Conservation (phyloP, 2,888 invertebrate genomes). For the Hypomecis atomaria region DNA sequence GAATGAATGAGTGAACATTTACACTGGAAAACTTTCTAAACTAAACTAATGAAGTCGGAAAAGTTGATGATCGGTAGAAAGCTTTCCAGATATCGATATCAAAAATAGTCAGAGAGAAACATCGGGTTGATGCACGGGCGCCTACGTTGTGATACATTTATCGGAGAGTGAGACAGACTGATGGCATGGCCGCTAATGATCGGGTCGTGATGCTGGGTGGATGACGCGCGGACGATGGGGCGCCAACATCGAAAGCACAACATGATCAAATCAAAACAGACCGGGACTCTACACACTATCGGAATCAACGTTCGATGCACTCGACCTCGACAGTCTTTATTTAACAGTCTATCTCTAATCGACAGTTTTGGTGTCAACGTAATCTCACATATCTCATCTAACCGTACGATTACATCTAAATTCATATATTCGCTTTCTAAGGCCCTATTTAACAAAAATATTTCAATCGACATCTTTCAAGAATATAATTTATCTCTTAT, state of each 20-base stretch:
- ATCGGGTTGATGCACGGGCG: constrained; percentile 75
- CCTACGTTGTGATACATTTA: constrained; percentile 84
- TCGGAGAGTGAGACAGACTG: constrained; percentile 78
- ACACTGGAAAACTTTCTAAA: constrained; percentile 81
- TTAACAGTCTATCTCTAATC: constrained; percentile 75
- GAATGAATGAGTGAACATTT: constrained; percentile 46
- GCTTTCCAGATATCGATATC: constrained; percentile 71
- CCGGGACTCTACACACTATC: constrained; percentile 66
- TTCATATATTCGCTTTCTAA: constrained; percentile 73
- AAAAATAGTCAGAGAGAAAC: constrained; percentile 63
- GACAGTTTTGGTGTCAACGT: constrained; percentile 73
- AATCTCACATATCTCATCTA: constrained; percentile 70
- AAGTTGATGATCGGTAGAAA: constrained; percentile 70
- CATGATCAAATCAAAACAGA: constrained; percentile 73
- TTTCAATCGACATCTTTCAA: constrained; percentile 76
- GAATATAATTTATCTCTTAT: constrained; percentile 79
- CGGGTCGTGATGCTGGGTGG: constrained; percentile 70
- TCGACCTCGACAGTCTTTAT: constrained; percentile 81
- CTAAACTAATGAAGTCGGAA: constrained; percentile 63
- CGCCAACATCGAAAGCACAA: constrained; percentile 82
- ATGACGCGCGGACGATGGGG: constrained; percentile 75
- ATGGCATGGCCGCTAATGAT: constrained; percentile 79
- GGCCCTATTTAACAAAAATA: constrained; percentile 83
- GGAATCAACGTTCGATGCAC: constrained; percentile 75
- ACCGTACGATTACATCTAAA: constrained; percentile 78